phyloP scores from a whole-genome alignment of 2,797 vertebrate species.

The Lepidocolaptes lacrymiger region DNA sequence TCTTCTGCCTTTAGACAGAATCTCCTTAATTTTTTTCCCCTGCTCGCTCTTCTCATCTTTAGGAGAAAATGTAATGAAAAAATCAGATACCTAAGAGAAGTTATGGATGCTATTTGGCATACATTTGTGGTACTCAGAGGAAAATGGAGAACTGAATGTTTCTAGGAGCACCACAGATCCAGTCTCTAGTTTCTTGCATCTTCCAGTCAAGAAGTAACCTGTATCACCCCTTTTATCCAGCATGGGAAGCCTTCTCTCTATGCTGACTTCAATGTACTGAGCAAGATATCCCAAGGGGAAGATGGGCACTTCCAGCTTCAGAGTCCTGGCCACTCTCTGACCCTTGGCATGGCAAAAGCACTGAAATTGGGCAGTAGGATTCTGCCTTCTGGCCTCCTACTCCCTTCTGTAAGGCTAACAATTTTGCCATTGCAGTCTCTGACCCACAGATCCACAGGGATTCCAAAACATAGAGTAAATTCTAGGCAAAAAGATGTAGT shows the following conservation, averaged over 20 bases:
- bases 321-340: not conserved
- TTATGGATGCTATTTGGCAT: not conserved
- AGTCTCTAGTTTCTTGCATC: not conserved
- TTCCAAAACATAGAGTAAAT: not conserved
- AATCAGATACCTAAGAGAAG: not conserved
- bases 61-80: not conserved
- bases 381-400: not conserved
- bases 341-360: not conserved
- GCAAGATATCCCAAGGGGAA: not conserved
- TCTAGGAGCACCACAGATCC: not conserved
- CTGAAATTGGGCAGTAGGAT: not conserved
- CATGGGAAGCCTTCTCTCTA: not conserved
- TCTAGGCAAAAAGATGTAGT: constrained; percentile 18
- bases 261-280: not conserved
- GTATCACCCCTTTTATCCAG: not conserved
- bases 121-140: not conserved
- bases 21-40: not conserved
- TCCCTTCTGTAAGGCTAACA: not conserved
- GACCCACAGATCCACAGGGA: not conserved
- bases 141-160: not conserved
- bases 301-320: not conserved
- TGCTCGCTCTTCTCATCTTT: not conserved
- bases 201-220: not conserved
- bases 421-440: not conserved
- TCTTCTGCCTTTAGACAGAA: not conserved